Conservation (phyloP, 1,140 invertebrate species). For the Campoletis sonorensis region DNA sequence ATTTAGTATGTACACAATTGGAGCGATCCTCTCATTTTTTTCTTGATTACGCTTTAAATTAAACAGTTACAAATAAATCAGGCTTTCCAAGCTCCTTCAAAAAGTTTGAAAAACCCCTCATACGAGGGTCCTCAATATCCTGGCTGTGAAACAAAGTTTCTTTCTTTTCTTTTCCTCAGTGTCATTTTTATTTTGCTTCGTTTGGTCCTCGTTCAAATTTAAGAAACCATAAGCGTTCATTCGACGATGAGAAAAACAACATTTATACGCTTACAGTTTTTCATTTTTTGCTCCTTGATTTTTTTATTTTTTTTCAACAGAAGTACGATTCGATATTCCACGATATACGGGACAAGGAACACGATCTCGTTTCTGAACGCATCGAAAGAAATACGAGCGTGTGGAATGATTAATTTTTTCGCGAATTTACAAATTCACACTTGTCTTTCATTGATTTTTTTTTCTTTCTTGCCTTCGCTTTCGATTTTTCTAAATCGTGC, state of each 20-base stretch:
- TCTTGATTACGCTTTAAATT: slow-evolving; percentile 28
- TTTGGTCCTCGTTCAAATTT: slow-evolving; percentile 56
- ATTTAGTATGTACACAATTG: slow-evolving; percentile 40
- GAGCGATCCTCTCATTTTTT: neutral
- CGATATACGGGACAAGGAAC: slow-evolving; percentile 51
- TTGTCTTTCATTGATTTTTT: slow-evolving; percentile 38
- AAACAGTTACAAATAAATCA: slow-evolving; percentile 43
- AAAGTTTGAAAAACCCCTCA: slow-evolving; percentile 25
- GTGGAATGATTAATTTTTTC: slow-evolving; percentile 40
- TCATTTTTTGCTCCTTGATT: neutral
- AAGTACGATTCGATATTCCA: slow-evolving; percentile 52
- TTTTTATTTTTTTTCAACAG: neutral
- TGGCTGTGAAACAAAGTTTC: slow-evolving; percentile 36
- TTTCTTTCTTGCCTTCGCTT: neutral
- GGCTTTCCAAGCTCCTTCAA: slow-evolving; percentile 32
- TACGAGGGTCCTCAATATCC: slow-evolving; percentile 25
- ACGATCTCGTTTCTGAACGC: slow-evolving; percentile 9
- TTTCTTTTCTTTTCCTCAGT: neutral
- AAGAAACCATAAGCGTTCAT: slow-evolving; percentile 45
- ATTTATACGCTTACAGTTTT: slow-evolving; percentile 33
- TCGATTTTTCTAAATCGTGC: neutral
- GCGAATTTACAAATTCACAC: slow-evolving; percentile 66
- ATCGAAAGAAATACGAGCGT: slow-evolving; percentile 48
- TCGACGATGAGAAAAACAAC: neutral
- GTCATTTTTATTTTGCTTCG: slow-evolving; percentile 45